Base-by-base conservation (phyloP, 2,888 invertebrate species). In the Tipula unca region DNA sequence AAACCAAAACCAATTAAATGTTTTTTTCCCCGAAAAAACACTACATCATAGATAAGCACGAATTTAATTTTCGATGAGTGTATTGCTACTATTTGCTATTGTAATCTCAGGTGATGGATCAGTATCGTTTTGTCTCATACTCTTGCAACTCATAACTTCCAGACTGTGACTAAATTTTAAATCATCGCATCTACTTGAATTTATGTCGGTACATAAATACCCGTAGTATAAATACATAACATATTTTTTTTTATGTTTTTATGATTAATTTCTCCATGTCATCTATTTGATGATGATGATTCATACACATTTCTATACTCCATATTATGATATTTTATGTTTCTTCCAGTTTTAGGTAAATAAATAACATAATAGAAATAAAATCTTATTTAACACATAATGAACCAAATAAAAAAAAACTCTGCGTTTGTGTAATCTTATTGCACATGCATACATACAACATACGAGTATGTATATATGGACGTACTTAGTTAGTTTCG, bases 231-330 rank as follows among this genome's bases (percentile, higher is more conserved):
- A 25, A 69, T 20, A 54, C n/a, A n/a, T n/a, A n/a, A 39, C 3
- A 48, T 25, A 25, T 13, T 25, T 25, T 69, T 20, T 69, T 69
- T 69, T 69, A 69, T 69, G 69, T 2, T 69, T 69, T 69, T 13
- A 69, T 69, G 69, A 69, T 69, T 69, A 69, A 69, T 69, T 69
- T 69, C 69, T 69, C 25, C 69, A 69, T 69, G 69, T 69, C 69
- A 69, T 69, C 25, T 69, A 69, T 69, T 69, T 10, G 25, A 25
- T 14, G 48, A 25, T 14, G 48, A 48, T 48, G 69, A 69, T 20
- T 69, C 69, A 69, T 69, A 69, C 48, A 48, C 48, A 69, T 69
- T 69, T 25, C 69, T 10, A 4, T 69, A 25, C 69, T 69, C 25
- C 69, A 69, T 69, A 10, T 25, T 69, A 69, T 25, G 25, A 13